Base-by-base conservation (phyloP, 2,888 invertebrate genomes). In the Ophion obscuratus region DNA sequence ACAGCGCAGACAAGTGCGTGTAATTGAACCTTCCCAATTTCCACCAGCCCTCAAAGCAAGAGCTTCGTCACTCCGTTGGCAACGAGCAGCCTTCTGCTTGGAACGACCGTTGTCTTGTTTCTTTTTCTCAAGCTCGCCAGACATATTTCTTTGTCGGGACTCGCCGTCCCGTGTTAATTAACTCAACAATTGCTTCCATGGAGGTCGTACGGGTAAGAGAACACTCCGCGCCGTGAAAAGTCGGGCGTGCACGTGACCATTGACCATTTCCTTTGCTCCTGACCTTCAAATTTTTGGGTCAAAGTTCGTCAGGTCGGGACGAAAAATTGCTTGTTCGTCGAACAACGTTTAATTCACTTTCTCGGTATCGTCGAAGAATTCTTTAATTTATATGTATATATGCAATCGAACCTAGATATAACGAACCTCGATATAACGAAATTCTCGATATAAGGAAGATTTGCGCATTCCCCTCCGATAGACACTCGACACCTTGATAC, bases 231-330 rank as follows among this genome's bases (percentile, higher is more conserved):
- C 4, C 31, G 31, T 4, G 31, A 31, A 77, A 68, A 77, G n/a
- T 76, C 70, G 70, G 68, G 64, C 75, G 44, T 75, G 31, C 76
- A 75, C 75, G 81, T 82, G 76, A 14, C 36, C 62, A 2, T 59
- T 27, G 27, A n/a, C 61, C 66, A 77, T 64, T 83, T 59, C 71
- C n/a, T 9, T 66, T n/a, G 66, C 24, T 71, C 66, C 6, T 66
- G 66, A 83, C 67, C 77, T 71, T 66, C n/a, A 5, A 62, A 61
- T n/a, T 27, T 44, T 57, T 27, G 27, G n/a, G 9, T 44, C 64
- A 10, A n/a, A 61, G 68, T 36, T 27, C 57, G 20, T 24, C 17
- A 24, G 7, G 14, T 36, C 14, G 20, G 62, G 11, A 44, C 17
- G 17, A 53, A 70, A 70, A 20, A 24, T 44, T 59, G 14, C 17